A percentile compares a stretch with the other conserved stretches of the same genome.
These are phyloP conservation scores for Papilio machaon DNA, from an alignment of 1,140 invertebrate genomes.

Conservation along the genomic window DNA sequence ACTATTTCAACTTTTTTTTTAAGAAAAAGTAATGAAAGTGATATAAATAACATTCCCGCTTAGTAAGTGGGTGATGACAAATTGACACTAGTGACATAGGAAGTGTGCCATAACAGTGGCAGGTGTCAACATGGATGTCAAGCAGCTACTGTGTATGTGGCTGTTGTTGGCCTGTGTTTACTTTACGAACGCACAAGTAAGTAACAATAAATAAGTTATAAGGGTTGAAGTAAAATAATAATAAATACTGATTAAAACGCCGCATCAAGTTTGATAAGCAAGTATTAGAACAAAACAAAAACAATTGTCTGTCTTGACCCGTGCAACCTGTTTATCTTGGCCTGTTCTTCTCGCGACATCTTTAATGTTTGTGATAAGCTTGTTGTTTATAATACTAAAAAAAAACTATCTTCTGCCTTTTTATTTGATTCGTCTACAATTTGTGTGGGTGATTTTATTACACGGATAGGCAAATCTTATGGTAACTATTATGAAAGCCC, in stretches of 20 bases:
- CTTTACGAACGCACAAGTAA: neutral
- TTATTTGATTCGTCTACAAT: neutral
- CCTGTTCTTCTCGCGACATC: neutral
- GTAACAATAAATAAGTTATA: neutral
- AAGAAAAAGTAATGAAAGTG: neutral
- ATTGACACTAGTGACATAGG: constrained; percentile 9
- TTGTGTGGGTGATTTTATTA: neutral
- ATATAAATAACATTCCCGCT: neutral
- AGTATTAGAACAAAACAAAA: neutral
- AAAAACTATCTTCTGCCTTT: neutral
- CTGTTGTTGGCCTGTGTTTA: constrained; percentile 5
- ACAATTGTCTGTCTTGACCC: neutral
- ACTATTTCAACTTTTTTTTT: neutral
- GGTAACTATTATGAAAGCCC: too few species aligned
- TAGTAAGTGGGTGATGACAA: neutral
- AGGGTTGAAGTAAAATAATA: neutral
- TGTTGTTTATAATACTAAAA: neutral
- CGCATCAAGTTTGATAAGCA: too few species aligned
- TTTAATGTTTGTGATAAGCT: neutral
- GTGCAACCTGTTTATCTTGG: neutral
- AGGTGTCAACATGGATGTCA: constrained; percentile 11
- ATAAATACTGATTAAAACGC: too few species aligned
- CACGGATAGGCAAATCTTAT: too few species aligned
- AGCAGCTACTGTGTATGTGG: neutral
- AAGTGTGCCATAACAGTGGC: neutral